Conservation (phyloP, 2,888 invertebrate genomes). For the Ormyrus nitidulus region DNA sequence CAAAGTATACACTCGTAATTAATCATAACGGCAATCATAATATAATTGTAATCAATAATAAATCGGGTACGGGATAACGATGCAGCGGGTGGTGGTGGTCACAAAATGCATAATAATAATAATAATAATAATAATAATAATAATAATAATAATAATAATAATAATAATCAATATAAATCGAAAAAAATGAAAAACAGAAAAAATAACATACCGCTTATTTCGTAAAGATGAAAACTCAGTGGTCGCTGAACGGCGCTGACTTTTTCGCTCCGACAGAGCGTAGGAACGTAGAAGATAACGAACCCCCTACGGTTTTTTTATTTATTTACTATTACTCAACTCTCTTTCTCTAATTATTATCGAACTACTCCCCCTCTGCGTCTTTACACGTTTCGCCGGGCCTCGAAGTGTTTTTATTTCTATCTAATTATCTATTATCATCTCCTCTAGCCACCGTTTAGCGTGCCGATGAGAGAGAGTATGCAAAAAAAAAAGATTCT, state of each 20-base stretch:
- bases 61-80: neutral
- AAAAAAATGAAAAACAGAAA: constrained; percentile 68
- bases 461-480: constrained; percentile 21
- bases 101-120: constrained; percentile 49
- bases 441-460: constrained; percentile 27
- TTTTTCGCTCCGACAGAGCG: constrained; percentile 50
- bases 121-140: constrained; percentile 58
- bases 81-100: constrained; percentile 36
- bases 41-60: neutral
- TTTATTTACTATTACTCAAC: constrained; percentile 1
- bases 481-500: neutral
- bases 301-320: constrained; percentile 7
- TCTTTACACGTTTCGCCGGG: constrained; percentile 9
- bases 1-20: constrained; percentile 9
- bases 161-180: constrained; percentile 49
- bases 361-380: neutral
- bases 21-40: neutral
- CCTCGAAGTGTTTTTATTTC: constrained; percentile 1
- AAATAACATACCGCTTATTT: constrained; percentile 73
- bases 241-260: constrained; percentile 71
- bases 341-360: constrained; percentile 13
- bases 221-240: constrained; percentile 74
- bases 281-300: constrained; percentile 33
- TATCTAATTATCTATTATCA: constrained; percentile 1
- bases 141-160: constrained; percentile 61